Evolutionary conservation across 2,888 invertebrate genomes (phyloP).

Genomic region (Erannis defoliaria): DNA sequence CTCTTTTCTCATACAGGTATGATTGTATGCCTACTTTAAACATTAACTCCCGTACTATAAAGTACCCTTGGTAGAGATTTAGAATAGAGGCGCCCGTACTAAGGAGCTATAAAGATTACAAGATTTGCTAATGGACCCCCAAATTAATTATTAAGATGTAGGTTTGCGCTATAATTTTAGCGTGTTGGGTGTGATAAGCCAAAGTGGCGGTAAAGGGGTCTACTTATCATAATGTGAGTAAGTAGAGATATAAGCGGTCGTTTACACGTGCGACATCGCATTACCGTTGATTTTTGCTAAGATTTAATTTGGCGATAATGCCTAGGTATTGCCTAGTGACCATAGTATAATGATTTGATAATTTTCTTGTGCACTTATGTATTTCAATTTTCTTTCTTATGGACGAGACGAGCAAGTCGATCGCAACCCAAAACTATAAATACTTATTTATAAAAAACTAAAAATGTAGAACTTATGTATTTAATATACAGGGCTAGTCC

Average conservation of each 20-base stretch:
- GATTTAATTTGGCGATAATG: background rate
- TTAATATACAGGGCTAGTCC: too few species aligned
- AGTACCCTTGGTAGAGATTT: constrained; percentile 59
- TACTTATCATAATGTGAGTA: constrained; percentile 32
- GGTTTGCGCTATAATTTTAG: constrained; percentile 49
- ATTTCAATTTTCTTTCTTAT: too few species aligned
- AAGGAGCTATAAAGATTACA: constrained; percentile 77
- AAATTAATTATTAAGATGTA: constrained; percentile 77
- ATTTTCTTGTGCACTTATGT: too few species aligned
- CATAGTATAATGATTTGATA: too few species aligned
- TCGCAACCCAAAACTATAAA: too few species aligned
- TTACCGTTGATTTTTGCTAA: background rate
- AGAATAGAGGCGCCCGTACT: constrained; percentile 60
- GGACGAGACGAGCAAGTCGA: too few species aligned
- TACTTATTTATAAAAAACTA: too few species aligned
- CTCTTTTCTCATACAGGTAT: too few species aligned
- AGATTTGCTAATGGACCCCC: constrained; percentile 68
- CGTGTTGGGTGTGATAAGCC: constrained; percentile 46
- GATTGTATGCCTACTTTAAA: background rate
- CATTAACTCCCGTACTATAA: constrained; percentile 19
- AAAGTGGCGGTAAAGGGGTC: constrained; percentile 41
- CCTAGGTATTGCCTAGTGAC: too few species aligned
- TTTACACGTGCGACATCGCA: background rate
- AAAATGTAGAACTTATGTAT: too few species aligned
- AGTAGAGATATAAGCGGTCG: constrained; percentile 9